Conservation (phyloP, 2,888 invertebrate species). For the Volucella inanis region DNA sequence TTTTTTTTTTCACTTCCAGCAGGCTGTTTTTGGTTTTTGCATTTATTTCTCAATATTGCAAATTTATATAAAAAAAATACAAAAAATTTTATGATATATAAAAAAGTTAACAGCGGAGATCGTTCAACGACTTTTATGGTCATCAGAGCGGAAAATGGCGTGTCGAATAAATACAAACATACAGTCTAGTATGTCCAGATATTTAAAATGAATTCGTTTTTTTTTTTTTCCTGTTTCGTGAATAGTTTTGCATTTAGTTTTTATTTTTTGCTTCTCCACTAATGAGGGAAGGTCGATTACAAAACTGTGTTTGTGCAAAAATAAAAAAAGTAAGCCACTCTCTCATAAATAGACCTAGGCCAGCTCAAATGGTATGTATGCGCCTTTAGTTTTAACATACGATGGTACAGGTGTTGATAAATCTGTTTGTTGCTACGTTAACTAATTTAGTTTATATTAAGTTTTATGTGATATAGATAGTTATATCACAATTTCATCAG, state of each 20-base stretch:
- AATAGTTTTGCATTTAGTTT: conserved; percentile 42
- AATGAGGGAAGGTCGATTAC: conserved; percentile 74
- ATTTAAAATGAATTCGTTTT: conserved; percentile 49
- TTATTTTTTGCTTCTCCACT: conserved; percentile 53
- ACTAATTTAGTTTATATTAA: neutral
- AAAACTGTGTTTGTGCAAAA: conserved; percentile 60
- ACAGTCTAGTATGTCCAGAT: conserved; percentile 53
- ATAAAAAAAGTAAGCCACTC: conserved; percentile 27
- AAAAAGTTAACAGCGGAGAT: conserved; percentile 60
- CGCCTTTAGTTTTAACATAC: conserved; percentile 20
- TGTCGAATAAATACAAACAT: conserved; percentile 61
- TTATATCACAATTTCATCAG: neutral
- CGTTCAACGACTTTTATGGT: conserved; percentile 75
- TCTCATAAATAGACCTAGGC: conserved; percentile 35
- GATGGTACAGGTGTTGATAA: conserved; percentile 32
- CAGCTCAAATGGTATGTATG: neutral
- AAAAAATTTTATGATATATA: conserved; percentile 21
- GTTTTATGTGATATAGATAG: conserved; percentile 12
- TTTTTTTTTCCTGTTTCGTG: conserved; percentile 56
- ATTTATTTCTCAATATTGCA: conserved; percentile 61
- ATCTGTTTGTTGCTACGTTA: conserved; percentile 4
- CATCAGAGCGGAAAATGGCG: conserved; percentile 74
- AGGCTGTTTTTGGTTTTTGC: conserved; percentile 52
- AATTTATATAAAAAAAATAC: conserved; percentile 39
- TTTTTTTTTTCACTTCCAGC: conserved; percentile 18